Evolutionary conservation across 1,140 invertebrate species (phyloP), one percentile per base, ranked within the genome.

Genomic region (Lysiphlebus fabarum): DNA sequence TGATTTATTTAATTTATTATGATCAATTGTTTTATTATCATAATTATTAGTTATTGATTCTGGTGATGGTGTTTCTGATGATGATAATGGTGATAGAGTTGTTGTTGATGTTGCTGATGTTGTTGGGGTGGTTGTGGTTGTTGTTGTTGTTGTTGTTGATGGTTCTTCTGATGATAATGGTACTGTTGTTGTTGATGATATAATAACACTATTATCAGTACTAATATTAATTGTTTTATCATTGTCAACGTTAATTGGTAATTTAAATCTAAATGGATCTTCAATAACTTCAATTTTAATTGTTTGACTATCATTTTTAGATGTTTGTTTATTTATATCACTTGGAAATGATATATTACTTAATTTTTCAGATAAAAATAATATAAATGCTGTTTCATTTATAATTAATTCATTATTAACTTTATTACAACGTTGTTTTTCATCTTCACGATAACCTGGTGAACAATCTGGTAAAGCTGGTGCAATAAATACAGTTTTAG

Each of bases 391-490:
- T 26, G 17, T 14, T 44, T 50, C 47, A 14, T 10, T n/a, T 2
- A 48, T 57, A 7, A 5, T 12, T 43, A 26, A 37, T 42, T 49
- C 49, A 38, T 48, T 47, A 55, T 57, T 6, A 69, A 63, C 7
- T 5, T 51, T n/a, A 11, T 51, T 62, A 65, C 84, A 85, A 7
- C 81, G 74, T 4, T 82, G 83, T 71, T 82, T 81, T 1, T 69
- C 63, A 59, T 87, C 83, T 0, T 79, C 76, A 1, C 72, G 70
- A 62, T 85, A 84, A 4, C 84, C 84, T 5, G 82, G 81, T 0
- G 81, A 72, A 62, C 85, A 87, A 1, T 70, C 69, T 0, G 77
- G 77, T 0, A 81, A 86, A 1, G 70, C 69, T 0, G 84, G 85
- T 0, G 84, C 82, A 10, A 86, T 81, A 68, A 87, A 87, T 26